These are phyloP conservation scores for Mesorhabditis belari DNA, from an alignment of 2,888 invertebrate genomes.

Conservation along the genomic window DNA sequence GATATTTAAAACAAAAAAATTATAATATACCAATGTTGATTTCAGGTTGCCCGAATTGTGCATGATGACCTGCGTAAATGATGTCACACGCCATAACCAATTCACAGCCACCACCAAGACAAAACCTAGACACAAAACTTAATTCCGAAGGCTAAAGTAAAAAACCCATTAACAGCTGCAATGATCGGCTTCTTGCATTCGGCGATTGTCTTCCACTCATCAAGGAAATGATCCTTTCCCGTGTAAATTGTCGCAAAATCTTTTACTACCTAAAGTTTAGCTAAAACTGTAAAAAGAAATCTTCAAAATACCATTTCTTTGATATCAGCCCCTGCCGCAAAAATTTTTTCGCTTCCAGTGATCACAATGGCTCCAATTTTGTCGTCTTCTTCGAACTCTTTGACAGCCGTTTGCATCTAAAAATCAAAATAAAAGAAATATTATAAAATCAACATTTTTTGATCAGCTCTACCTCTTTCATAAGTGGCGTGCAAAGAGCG, in stretches of 20 bases:
- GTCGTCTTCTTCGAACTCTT: constrained; percentile 67
- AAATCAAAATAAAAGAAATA: constrained; percentile 5
- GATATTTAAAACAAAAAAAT: neutral
- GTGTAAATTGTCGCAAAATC: constrained; percentile 34
- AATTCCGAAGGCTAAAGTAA: neutral
- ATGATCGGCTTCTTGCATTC: constrained; percentile 81
- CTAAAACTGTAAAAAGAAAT: neutral
- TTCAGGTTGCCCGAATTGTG: constrained; percentile 96
- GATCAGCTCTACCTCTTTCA: constrained; percentile 66
- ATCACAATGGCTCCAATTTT: constrained; percentile 77
- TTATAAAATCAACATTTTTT: neutral
- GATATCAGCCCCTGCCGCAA: constrained; percentile 86
- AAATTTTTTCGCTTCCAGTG: constrained; percentile 76
- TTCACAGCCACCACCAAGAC: constrained; percentile 86
- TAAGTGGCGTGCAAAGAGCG: constrained; percentile 81
- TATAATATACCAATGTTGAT: constrained; percentile 81
- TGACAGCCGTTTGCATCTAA: constrained; percentile 61
- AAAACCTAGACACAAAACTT: constrained; percentile 9
- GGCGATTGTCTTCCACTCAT: constrained; percentile 75
- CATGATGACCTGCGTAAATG: constrained; percentile 88
- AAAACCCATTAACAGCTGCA: constrained; percentile 89
- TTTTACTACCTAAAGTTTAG: neutral
- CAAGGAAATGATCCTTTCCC: constrained; percentile 68
- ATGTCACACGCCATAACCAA: constrained; percentile 99
- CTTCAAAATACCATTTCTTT: constrained; percentile 62